A percentile compares a stretch with the other conserved stretches of the same genome.
These are phyloP conservation scores for Python bivittatus DNA, from an alignment of 2,113 vertebrate genomes.

Conservation along the genomic window DNA sequence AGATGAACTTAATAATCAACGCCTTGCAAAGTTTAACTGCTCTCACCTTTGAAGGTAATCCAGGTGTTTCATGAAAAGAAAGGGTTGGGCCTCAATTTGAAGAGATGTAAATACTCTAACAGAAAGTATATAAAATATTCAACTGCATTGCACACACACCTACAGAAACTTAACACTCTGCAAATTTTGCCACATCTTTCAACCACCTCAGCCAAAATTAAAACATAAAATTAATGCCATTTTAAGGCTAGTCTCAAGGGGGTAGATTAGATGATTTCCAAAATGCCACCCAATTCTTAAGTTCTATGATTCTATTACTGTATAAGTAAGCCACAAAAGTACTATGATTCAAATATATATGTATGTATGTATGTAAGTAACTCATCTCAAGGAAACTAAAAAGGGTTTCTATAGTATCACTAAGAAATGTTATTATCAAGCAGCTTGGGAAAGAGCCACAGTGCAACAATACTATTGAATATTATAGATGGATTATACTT, in stretches of 20 bases:
- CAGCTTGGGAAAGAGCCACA: neutral
- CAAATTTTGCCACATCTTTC: neutral
- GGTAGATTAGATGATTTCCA: neutral
- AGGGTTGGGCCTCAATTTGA: neutral
- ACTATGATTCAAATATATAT: neutral
- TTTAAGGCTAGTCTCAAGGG: neutral
- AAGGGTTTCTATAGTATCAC: neutral
- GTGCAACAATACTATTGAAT: neutral
- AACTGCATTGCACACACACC: neutral
- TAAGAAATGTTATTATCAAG: neutral
- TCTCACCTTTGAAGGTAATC: neutral
- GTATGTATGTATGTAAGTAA: no score
- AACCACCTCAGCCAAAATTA: neutral
- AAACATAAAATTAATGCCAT: neutral
- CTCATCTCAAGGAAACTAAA: neutral
- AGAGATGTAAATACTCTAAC: neutral
- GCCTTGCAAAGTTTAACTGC: neutral
- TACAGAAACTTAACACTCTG: neutral
- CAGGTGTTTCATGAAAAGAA: neutral
- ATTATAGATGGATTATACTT: neutral
- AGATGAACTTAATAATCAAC: neutral
- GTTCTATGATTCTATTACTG: neutral
- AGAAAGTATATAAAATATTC: neutral
- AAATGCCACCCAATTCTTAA: neutral
- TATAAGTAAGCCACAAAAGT: neutral